Percentiles rank a stretch among this genome's conserved stretches.
Evolutionary conservation across 2,888 invertebrate species (phyloP).

Genomic region (Parelbella ahira): DNA sequence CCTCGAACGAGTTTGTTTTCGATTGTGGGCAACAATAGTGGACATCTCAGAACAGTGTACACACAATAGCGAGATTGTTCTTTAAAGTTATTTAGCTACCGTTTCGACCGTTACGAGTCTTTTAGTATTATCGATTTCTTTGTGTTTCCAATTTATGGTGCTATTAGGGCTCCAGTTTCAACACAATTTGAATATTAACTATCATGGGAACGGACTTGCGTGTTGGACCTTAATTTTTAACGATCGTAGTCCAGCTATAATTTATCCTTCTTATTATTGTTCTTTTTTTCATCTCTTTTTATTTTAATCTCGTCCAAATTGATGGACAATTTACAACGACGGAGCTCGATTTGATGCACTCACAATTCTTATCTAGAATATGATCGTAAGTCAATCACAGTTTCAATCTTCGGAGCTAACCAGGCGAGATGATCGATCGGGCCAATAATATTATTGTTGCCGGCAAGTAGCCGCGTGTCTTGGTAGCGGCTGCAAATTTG

Average conservation of each 20-base stretch:
- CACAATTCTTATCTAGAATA: neutral
- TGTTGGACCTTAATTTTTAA: constrained; percentile 32
- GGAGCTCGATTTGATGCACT: too few species aligned
- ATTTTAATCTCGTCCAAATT: neutral
- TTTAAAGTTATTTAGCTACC: constrained; percentile 69
- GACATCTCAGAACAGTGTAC: constrained; percentile 56
- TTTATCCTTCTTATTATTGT: constrained; percentile 26
- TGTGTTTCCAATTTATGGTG: constrained; percentile 67
- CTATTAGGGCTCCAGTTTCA: constrained; percentile 54
- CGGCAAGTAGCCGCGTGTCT: constrained; percentile 17
- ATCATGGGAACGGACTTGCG: constrained; percentile 59
- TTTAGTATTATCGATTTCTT: constrained; percentile 67
- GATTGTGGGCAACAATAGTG: constrained; percentile 30
- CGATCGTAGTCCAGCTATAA: constrained; percentile 31
- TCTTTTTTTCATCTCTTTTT: neutral
- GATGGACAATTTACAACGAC: neutral
- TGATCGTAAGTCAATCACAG: constrained; percentile 14
- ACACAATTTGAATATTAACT: constrained; percentile 62
- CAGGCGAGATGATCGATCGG: constrained; percentile 2
- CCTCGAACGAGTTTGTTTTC: constrained; percentile 34
- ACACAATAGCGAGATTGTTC: constrained; percentile 63
- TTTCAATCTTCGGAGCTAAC: constrained; percentile 8
- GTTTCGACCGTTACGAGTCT: constrained; percentile 67
- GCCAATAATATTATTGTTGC: constrained; percentile 8
- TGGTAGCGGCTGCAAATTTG: constrained; percentile 33